These are phyloP conservation scores for Leucosticte australis DNA, from an alignment of 2,113 vertebrate species.

Conservation along the genomic window DNA sequence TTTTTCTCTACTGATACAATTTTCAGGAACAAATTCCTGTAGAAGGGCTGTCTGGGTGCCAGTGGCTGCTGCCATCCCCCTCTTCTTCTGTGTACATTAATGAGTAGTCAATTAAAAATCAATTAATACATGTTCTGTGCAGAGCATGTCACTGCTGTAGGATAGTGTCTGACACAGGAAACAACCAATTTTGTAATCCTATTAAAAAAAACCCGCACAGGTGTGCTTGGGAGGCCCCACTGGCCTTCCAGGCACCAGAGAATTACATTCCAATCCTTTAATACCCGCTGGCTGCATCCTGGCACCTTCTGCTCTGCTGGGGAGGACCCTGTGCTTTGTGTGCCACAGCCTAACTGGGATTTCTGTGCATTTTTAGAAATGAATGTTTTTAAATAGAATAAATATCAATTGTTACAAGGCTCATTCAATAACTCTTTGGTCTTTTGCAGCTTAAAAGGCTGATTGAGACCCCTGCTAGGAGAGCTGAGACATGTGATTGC, in stretches of 20 bases:
- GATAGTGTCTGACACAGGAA: background rate
- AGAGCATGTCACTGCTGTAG: background rate
- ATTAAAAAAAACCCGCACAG: background rate
- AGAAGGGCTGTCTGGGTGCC: background rate
- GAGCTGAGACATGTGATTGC: background rate
- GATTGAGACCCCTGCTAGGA: background rate
- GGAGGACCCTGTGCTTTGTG: background rate
- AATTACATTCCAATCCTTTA: background rate
- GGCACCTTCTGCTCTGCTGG: background rate
- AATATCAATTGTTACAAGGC: rapidly evolving
- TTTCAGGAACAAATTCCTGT: background rate
- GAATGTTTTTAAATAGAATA: background rate
- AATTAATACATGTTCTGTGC: background rate
- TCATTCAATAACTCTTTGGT: background rate
- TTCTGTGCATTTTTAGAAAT: background rate
- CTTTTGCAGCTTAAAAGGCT: background rate
- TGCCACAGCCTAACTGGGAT: background rate
- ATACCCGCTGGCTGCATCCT: background rate
- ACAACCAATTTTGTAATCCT: background rate
- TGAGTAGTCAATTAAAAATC: background rate
- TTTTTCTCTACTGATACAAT: background rate
- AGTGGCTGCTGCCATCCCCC: background rate
- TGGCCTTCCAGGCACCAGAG: background rate
- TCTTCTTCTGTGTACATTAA: background rate
- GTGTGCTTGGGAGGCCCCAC: background rate